Conservation (phyloP, 2,797 vertebrate genomes). For the Microctenopoma stevenorrisi region DNA sequence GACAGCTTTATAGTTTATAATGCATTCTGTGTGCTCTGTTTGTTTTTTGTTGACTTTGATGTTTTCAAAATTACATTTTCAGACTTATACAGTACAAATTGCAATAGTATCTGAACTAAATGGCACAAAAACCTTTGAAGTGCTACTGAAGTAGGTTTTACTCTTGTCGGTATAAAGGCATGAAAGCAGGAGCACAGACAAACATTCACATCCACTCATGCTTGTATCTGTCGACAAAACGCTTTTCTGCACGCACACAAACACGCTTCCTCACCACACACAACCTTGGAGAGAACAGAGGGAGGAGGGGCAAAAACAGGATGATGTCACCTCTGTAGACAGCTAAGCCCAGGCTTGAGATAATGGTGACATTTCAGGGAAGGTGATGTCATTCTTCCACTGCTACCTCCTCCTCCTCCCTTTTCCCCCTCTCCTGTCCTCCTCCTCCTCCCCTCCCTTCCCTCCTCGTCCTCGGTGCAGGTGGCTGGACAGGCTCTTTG, state of each 20-base stretch:
- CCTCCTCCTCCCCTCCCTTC: background rate
- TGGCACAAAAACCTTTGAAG: conserved; percentile 19
- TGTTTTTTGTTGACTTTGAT: background rate
- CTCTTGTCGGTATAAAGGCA: conserved; percentile 42
- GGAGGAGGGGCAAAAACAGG: conserved; percentile 69
- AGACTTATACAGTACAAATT: background rate
- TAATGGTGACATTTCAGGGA: conserved; percentile 84
- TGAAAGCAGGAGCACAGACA: conserved; percentile 59
- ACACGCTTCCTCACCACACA: conserved; percentile 48
- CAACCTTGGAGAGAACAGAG: conserved; percentile 44
- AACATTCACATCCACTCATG: conserved; percentile 70
- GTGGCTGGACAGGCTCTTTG: conserved; percentile 73
- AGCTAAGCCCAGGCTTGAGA: conserved; percentile 78
- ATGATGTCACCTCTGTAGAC: conserved; percentile 82
- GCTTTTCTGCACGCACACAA: conserved; percentile 46
- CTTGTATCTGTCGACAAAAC: conserved; percentile 47
- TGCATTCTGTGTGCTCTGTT: no score
- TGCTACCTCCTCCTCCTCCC: conserved; percentile 52
- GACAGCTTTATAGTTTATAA: no score
- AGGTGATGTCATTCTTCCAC: conserved; percentile 84
- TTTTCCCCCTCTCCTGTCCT: conserved; percentile 15
- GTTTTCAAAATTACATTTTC: conserved; percentile 2
- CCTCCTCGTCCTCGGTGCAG: conserved; percentile 66
- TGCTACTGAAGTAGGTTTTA: conserved; percentile 27
- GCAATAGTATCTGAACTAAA: conserved; percentile 3